Base-by-base conservation (phyloP, 2,888 invertebrate genomes). In the Ochropleura plecta region DNA sequence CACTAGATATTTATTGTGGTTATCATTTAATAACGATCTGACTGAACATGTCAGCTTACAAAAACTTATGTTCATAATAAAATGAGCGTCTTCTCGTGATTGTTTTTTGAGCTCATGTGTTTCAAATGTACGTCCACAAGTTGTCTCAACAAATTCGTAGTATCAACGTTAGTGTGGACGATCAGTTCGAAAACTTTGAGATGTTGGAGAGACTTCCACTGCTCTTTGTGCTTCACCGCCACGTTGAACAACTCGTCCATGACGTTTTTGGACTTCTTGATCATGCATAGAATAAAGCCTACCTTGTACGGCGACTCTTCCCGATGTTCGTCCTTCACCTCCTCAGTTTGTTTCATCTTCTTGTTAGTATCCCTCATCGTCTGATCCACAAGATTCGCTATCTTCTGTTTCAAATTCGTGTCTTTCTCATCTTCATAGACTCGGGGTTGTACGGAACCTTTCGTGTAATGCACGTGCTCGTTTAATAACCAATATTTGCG, bases 161-260 rank as follows among this genome's bases (percentile, higher is more conserved):
- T 93, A 53, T 96, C 96, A 0, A 95, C 95, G 67, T 95, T 95
- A 0, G 95, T 94, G 62, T 95, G 95, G 0, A 94, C 92, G 5
- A 96, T 94, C 12, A 95, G 82, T 77, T 96, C 96, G 70, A 95
- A 95, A 16, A 95, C 92, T 76, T 95, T 95, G 77, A 96, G 76
- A 83, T 95, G 94, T 78, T 96, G 95, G 48, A 95, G 76, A 8
- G 94, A 93, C 76, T 92, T 93, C 94, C 95, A 96, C 69, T 94
- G 91, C 3, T 94, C 92, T 67, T 92, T 92, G 55, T 95, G 94
- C 71, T 93, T 95, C 12, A 95, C 90, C 0, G 95, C 95, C 0
- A 95, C 92, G 66, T 95, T 95, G 72, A 95, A 96, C 40, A 96
- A 81, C 80, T 96, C 96, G 55, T 93, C 94, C 66, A 95, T 66